These are phyloP conservation scores for Setipinna tenuifilis DNA, from an alignment of 2,797 vertebrate genomes.

Conservation along the genomic window DNA sequence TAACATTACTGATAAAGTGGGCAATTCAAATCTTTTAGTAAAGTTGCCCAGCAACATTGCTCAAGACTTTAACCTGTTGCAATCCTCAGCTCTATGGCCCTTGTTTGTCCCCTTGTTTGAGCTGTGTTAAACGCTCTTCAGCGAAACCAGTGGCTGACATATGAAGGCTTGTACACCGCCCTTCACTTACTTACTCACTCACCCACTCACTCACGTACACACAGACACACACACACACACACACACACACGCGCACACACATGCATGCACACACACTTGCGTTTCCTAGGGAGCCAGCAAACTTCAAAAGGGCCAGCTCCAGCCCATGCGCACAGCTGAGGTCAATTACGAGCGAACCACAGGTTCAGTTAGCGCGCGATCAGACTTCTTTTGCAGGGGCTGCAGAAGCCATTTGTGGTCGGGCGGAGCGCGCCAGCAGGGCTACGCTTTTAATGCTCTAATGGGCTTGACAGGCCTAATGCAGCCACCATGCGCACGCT, in stretches of 20 bases:
- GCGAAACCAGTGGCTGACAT: conserved; percentile 24
- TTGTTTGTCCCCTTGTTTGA: neutral
- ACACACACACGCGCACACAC: neutral
- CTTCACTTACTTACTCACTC: too few relatives aligned
- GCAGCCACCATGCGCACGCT: neutral
- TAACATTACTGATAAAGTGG: too few relatives aligned
- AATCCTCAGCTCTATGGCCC: neutral
- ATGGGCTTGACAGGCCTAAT: neutral
- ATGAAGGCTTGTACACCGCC: neutral
- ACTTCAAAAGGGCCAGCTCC: conserved; percentile 54
- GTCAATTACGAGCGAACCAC: conserved; percentile 51
- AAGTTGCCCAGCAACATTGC: neutral
- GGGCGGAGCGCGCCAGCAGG: conserved; percentile 2
- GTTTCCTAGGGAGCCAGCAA: neutral
- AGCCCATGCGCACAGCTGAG: conserved; percentile 50
- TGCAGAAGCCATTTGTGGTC: conserved; percentile 56
- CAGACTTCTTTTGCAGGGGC: conserved; percentile 48
- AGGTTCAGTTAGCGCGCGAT: conserved; percentile 49
- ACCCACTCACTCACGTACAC: neutral
- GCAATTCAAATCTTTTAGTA: too few relatives aligned
- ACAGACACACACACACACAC: neutral
- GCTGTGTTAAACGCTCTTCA: neutral
- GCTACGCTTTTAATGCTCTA: conserved; percentile 4
- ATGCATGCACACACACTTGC: neutral
- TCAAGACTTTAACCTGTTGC: neutral